Evolutionary conservation across 2,797 vertebrate species (phyloP).

Genomic region (Poecile montanus): DNA sequence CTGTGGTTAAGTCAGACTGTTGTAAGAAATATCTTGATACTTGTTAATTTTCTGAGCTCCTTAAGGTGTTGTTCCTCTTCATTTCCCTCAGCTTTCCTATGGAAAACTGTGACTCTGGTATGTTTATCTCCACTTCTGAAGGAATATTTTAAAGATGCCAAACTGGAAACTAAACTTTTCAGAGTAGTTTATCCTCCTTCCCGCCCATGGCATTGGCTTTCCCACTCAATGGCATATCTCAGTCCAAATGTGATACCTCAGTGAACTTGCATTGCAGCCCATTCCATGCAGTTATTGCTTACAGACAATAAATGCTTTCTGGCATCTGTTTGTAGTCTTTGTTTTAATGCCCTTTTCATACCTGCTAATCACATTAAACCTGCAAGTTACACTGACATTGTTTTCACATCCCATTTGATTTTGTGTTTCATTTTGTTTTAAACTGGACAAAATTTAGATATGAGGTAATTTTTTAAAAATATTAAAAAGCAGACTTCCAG

Average conservation of each 20-base stretch:
- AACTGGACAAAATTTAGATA: neutral
- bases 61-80: neutral
- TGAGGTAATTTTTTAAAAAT: accelerated
- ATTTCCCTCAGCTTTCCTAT: neutral
- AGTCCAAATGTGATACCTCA: neutral
- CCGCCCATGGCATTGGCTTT: neutral
- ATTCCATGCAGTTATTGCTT: neutral
- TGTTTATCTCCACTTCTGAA: neutral
- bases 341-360: neutral
- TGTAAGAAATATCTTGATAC: neutral
- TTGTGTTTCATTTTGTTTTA: neutral
- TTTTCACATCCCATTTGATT: neutral
- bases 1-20: neutral
- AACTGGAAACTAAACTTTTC: neutral
- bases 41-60: neutral
- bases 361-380: neutral
- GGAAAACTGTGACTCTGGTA: neutral
- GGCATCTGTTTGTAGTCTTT: neutral
- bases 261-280: neutral
- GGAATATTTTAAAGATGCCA: neutral
- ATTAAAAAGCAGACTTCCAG: neutral
- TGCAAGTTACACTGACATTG: neutral
- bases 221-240: neutral
- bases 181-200: neutral
- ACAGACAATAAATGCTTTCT: neutral